Percentiles rank a stretch among this genome's conserved stretches.
These are phyloP conservation scores for Microtus agrestis DNA, from an alignment of 2,797 vertebrate species.

Conservation along the genomic window DNA sequence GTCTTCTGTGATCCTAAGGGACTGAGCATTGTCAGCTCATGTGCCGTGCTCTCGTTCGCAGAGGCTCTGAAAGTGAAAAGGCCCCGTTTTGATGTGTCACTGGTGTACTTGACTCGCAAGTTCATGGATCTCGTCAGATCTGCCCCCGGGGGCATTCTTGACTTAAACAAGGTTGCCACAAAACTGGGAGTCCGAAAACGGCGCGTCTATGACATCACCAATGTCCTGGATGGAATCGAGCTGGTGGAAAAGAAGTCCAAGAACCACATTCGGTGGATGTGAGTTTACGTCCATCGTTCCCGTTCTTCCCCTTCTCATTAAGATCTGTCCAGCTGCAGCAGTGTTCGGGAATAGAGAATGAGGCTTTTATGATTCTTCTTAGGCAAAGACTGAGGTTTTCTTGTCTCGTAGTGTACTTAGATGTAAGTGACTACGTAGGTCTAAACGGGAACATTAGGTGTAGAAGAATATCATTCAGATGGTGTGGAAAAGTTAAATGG, in stretches of 20 bases:
- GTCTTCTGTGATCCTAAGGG: neutral
- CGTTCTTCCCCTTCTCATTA: neutral
- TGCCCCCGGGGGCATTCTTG: constrained; percentile 91
- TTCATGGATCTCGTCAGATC: constrained; percentile 93
- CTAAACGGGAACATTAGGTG: neutral
- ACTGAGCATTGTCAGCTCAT: neutral
- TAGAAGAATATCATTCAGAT: neutral
- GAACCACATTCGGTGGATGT: constrained; percentile 95
- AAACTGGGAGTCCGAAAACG: constrained; percentile 91
- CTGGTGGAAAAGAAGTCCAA: constrained; percentile 92
- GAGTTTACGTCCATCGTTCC: constrained; percentile 85
- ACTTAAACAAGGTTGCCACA: constrained; percentile 90
- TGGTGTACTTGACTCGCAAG: constrained; percentile 90
- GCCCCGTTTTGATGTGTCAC: constrained; percentile 90
- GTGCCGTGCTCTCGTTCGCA: constrained; percentile 68
- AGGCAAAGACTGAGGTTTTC: neutral
- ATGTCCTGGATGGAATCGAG: constrained; percentile 91
- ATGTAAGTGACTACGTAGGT: neutral
- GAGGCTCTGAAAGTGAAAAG: constrained; percentile 80
- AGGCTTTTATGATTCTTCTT: neutral
- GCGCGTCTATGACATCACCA: constrained; percentile 95
- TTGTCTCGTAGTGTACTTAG: neutral
- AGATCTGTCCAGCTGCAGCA: neutral
- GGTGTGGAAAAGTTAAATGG: neutral
- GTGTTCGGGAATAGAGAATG: neutral